Base-by-base conservation (phyloP, 2,113 vertebrate genomes). In the Calidris pugnax region DNA sequence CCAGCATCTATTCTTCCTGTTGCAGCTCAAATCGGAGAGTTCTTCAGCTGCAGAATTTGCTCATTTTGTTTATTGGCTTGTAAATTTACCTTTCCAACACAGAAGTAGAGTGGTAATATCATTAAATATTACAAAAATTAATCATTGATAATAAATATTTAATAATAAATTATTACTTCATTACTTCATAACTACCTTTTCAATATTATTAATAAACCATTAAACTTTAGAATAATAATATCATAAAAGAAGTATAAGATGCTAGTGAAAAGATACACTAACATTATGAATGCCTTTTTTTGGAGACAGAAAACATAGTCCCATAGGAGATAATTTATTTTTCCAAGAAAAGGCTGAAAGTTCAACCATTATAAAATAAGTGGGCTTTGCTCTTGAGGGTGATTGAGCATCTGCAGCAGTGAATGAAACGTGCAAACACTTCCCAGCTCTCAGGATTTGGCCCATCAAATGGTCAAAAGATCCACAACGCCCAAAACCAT, bases 381-480 rank as follows among this genome's bases (percentile, higher is more conserved):
- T 43, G 28, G 28, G 23, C 45, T 91, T 93, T 89, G 68, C 62
- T 85, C 55, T 95, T 73, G 67, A 94, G 37, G 28, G n/a, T 76
- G 57, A 85, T 67, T 73, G 71, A 93, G 74, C 86, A 94, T 55
- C 89, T 94, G 91, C 89, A 89, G 66, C n/a, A 51, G 24, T 76
- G 91, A 89, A 79, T 63, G 53, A 76, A 82, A 93, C 1, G 2
- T 33, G 32, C 10, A 73, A 79, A 89, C n/a, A 6, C 69, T 93
- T 89, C 37, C 35, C 62, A 35, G 62, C 45, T 89, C 48, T 48
- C 48, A 48, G 48, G 48, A 48, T 48, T 48, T 48, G 48, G 48
- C 48, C 48, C 22, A 48, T 48, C 48, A 23, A 48, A 23, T 48
- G 48, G 48, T 48, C 48, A 78, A 14, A 87, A 78, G 21, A 81